Base-by-base conservation (phyloP, 1,140 invertebrate genomes). In the Mya arenaria region DNA sequence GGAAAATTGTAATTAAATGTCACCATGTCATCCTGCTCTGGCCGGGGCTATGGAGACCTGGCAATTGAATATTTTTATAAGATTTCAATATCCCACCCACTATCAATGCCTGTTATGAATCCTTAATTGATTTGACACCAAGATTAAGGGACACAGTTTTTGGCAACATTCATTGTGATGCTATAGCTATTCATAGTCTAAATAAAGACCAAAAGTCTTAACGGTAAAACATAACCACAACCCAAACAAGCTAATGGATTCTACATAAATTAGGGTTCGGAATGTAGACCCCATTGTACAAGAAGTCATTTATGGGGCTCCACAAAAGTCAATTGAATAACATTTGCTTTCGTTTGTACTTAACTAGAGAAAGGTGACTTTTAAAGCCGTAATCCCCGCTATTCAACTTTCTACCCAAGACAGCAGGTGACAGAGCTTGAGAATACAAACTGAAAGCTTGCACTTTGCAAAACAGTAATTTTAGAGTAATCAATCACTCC, bases 401-500 rank as follows among this genome's bases (percentile, higher is more conserved):
- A 52, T 52, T 52, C 48, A 52, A 52, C n/a, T n/a, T n/a, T n/a
- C n/a, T n/a, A n/a, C n/a, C n/a, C n/a, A 52, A n/a, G 48, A 52
- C 19, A 52, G 25, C 48, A 52, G 48, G 48, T 52, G 48, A 52
- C 19, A 23, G 19, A 17, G 19, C 25, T 17, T 52, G 25, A 52
- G 48, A 52, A 52, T 52, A 52, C 48, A 52, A n/a, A n/a, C 25
- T 52, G 48, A 52, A 52, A 52, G 48, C 48, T 52, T 52, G 48
- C 48, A 52, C 17, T 52, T 52, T 52, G 48, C 25, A 52, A 52
- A 52, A 52, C 48, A 52, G 48, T 52, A 52, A 52, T 52, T 52
- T 52, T 52, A 8, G 48, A 23, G 48, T 23, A 52, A 52, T 52
- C 48, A 52, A 52, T 52, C 48, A 52, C 48, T 52, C 17, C 25